Conservation (phyloP, 2,113 vertebrate genomes). For the Upupa epops region DNA sequence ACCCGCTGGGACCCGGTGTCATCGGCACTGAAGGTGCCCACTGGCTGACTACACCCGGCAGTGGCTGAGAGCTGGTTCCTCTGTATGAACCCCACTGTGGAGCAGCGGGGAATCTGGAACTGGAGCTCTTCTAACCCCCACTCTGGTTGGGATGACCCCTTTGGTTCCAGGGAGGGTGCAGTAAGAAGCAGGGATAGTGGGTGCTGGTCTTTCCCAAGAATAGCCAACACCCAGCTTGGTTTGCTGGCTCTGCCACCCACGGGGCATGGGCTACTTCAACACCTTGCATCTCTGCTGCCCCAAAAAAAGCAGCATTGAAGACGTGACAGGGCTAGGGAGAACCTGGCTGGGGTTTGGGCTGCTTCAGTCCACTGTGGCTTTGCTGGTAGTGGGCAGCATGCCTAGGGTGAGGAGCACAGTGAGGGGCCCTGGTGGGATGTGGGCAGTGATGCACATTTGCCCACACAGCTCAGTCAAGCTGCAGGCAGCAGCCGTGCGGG, state of each 20-base stretch:
- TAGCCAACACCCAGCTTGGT: neutral
- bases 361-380: accelerated
- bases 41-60: neutral
- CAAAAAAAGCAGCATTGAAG: neutral
- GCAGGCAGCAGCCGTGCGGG: conserved; percentile 52
- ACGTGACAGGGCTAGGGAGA: accelerated
- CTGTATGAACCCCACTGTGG: accelerated
- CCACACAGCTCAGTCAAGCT: neutral
- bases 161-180: accelerated
- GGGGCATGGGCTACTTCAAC: neutral
- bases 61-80: neutral
- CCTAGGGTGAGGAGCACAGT: accelerated
- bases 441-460: neutral
- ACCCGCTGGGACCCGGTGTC: neutral
- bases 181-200: neutral
- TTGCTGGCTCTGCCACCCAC: neutral
- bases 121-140: accelerated
- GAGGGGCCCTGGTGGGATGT: neutral
- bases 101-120: neutral
- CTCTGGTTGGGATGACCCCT: neutral
- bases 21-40: neutral
- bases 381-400: accelerated
- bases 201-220: neutral
- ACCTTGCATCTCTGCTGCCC: neutral
- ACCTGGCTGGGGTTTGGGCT: neutral